Base-by-base conservation (phyloP, 2,113 vertebrate species). In the Xiphophorus couchianus region DNA sequence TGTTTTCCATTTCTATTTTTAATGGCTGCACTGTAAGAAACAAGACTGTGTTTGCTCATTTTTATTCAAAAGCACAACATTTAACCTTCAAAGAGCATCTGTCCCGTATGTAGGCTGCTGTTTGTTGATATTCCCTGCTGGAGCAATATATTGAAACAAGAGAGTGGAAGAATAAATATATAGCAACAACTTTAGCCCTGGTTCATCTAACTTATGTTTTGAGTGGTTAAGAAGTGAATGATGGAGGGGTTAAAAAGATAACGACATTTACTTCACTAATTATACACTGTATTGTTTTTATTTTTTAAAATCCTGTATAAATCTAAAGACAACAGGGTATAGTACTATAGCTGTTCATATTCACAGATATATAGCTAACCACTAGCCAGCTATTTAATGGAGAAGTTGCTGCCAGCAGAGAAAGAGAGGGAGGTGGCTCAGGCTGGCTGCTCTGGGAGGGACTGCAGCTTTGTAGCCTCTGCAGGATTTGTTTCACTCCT, bases 401-500 rank as follows among this genome's bases (percentile, higher is more conserved):
- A 64, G 88, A 93, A 92, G 87, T 84, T 86, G 88, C 89, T 92
- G 91, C 84, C 93, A 95, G 90, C 91, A 89, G 93, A 93, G 92
- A 71, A 15, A 90, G 62, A 28, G 77, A 39, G 81, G 81, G 83
- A 80, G 84, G 82, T 74, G 84, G 88, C 86, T 77, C 69, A 66
- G 76, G 44, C 92, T 88, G 91, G 90, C 93, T 94, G 88, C 91
- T 91, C 74, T 66, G 80, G 84, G 82, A 95, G 93, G 90, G 91
- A 93, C 91, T 92, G 93, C 93, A 93, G 92, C 93, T 94, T 94
- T 95, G 93, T 86, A 89, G 88, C 84, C 93, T 76, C 76, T 90
- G 92, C 91, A 92, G 91, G 90, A 88, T 91, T 93, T 94, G 88
- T 95, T 95, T 94, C 94, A 94, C 90, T 88, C 92, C 84, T 91